phyloP scores from a whole-genome alignment of 2,888 invertebrate genomes.

The Folsomia manolachei region DNA sequence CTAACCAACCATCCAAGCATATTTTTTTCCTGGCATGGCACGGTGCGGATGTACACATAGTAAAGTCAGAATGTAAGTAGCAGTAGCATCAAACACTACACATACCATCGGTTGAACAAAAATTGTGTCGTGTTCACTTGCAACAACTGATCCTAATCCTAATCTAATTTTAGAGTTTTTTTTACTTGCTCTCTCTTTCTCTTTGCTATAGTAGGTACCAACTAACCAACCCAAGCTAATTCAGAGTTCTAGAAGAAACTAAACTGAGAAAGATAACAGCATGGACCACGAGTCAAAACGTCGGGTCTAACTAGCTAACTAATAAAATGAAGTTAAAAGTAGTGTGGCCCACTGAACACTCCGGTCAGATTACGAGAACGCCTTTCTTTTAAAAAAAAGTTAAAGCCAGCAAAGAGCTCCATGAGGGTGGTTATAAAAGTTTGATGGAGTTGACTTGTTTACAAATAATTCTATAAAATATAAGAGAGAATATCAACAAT shows the following conservation, averaged over 20 bases:
- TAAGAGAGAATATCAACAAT: too few relatives aligned
- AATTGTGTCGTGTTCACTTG: slow-evolving; percentile 10
- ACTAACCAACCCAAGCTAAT: neutral
- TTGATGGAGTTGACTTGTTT: neutral
- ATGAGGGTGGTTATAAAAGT: neutral
- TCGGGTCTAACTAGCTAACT: neutral
- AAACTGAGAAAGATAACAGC: too few relatives aligned
- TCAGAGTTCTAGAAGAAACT: neutral
- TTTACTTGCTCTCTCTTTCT: neutral
- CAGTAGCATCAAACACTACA: neutral
- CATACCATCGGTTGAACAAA: neutral
- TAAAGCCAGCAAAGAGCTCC: neutral
- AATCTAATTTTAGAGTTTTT: slow-evolving; percentile 38
- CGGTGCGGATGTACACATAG: too few relatives aligned
- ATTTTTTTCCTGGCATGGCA: neutral
- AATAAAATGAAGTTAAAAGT: slow-evolving; percentile 1
- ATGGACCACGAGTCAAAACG: neutral
- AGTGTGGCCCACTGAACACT: neutral
- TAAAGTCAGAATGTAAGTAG: too few relatives aligned
- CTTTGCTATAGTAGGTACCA: too few relatives aligned
- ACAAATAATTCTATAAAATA: neutral
- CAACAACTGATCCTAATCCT: slow-evolving; percentile 34
- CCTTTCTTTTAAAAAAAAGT: neutral
- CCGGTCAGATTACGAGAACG: too few relatives aligned
- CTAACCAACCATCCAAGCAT: too few relatives aligned